phyloP scores from a whole-genome alignment of 2,113 vertebrate genomes.

The Alosa alosa region DNA sequence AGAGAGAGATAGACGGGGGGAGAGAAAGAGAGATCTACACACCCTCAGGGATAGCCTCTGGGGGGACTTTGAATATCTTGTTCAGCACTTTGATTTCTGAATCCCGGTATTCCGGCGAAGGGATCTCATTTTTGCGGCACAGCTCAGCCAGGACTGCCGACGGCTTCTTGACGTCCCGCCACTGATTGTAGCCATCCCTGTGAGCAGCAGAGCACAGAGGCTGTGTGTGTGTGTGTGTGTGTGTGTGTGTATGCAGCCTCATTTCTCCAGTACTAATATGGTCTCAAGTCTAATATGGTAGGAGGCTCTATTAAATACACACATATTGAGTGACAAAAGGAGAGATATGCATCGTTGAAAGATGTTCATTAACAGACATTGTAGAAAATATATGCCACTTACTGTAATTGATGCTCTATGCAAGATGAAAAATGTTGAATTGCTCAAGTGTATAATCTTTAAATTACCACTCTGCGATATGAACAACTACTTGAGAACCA shows the following conservation, averaged over 20 bases:
- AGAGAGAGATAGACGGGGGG: neutral
- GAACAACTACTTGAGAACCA: neutral
- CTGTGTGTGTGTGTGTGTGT: slow-evolving; percentile 11
- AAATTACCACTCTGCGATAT: neutral
- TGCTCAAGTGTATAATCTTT: neutral
- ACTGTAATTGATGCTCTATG: neutral
- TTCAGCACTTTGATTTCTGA: slow-evolving; percentile 87
- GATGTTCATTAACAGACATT: neutral
- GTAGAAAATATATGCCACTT: neutral
- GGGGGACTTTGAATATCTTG: slow-evolving; percentile 86
- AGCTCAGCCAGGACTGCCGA: slow-evolving; percentile 81
- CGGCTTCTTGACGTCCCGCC: slow-evolving; percentile 86
- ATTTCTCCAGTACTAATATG: neutral
- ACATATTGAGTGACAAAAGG: neutral
- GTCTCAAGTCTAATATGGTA: neutral
- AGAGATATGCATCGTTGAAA: neutral
- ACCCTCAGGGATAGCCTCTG: slow-evolving; percentile 83
- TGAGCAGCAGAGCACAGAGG: slow-evolving; percentile 31
- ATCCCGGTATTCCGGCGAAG: slow-evolving; percentile 77
- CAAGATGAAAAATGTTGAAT: neutral
- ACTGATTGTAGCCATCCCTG: slow-evolving; percentile 86
- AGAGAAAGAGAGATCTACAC: slow-evolving; percentile 30
- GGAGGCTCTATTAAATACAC: neutral
- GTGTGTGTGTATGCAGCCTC: slow-evolving; percentile 1
- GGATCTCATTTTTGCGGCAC: slow-evolving; percentile 81